Conservation (phyloP, 1,140 invertebrate genomes). For the Muscidifurax raptorellus region DNA sequence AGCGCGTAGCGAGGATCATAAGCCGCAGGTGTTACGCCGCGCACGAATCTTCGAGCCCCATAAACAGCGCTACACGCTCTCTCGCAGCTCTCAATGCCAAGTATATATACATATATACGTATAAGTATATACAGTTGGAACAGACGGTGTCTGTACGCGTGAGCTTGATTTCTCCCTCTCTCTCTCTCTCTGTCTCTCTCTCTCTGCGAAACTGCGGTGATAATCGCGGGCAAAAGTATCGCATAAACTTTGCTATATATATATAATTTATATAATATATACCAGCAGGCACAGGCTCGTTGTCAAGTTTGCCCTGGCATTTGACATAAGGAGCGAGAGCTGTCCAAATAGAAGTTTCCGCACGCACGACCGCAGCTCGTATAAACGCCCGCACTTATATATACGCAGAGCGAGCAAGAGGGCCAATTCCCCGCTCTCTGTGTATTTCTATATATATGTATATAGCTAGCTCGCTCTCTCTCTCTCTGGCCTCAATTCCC, state of each 20-base stretch:
- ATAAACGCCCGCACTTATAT: not conserved
- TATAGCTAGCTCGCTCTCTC: not conserved
- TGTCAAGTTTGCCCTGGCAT: too few species aligned
- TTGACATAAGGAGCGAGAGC: not conserved
- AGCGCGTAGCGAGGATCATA: conserved; percentile 37
- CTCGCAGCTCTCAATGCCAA: too few species aligned
- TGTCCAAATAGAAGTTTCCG: not conserved
- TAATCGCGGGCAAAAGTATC: too few species aligned
- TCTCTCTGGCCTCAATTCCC: conserved; percentile 39
- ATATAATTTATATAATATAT: too few species aligned
- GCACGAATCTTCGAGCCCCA: conserved; percentile 39
- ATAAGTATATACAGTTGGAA: too few species aligned
- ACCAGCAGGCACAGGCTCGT: too few species aligned
- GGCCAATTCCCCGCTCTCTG: not conserved
- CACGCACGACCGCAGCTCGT: not conserved
- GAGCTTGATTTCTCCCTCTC: too few species aligned
- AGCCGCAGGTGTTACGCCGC: conserved; percentile 46
- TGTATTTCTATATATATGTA: not conserved
- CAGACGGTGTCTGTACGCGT: too few species aligned
- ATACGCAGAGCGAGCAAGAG: not conserved
- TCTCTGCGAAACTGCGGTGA: too few species aligned
- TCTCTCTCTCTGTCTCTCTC: too few species aligned
- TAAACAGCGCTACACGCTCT: not conserved
- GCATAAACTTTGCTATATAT: too few species aligned
- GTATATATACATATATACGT: too few species aligned